These are phyloP conservation scores for Scaptomyza pallida DNA, from an alignment of 1,140 invertebrate genomes.

Conservation along the genomic window DNA sequence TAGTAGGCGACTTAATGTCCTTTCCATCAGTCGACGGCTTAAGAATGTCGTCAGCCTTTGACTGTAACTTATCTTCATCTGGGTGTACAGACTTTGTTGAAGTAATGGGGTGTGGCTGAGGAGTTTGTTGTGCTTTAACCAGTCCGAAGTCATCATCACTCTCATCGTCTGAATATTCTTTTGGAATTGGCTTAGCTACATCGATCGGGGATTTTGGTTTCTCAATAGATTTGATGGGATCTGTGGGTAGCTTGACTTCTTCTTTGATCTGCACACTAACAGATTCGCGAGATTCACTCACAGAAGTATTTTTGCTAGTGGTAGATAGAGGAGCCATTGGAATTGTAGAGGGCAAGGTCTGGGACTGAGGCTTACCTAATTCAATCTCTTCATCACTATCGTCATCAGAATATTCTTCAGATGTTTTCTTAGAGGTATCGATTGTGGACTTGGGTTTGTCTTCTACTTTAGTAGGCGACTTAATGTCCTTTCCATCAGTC, in stretches of 20 bases:
- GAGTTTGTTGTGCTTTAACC: constrained; percentile 6
- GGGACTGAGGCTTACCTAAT: constrained; percentile 8
- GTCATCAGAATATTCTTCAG: constrained; percentile 27
- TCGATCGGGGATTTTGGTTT: constrained; percentile 23
- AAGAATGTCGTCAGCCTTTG: constrained; percentile 8
- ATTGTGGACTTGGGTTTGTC: constrained; percentile 32
- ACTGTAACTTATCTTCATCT: neutral
- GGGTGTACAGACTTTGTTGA: neutral
- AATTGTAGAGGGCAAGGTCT: neutral
- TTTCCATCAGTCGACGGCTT: constrained; percentile 1
- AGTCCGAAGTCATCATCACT: constrained; percentile 15
- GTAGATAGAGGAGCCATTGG: neutral
- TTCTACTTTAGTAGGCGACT: neutral
- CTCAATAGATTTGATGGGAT: constrained; percentile 4
- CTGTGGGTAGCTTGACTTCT: neutral
- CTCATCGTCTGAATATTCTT: constrained; percentile 16
- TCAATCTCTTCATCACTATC: constrained; percentile 35
- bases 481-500: neutral
- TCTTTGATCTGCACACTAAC: neutral
- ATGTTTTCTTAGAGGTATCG: constrained; percentile 8
- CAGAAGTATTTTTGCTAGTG: neutral
- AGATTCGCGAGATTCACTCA: neutral
- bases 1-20: constrained; percentile 1
- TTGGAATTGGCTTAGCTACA: constrained; percentile 4
- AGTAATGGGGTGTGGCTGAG: neutral